Base-by-base conservation (phyloP, 2,888 invertebrate species). In the Rhamphomyia laevipes region DNA sequence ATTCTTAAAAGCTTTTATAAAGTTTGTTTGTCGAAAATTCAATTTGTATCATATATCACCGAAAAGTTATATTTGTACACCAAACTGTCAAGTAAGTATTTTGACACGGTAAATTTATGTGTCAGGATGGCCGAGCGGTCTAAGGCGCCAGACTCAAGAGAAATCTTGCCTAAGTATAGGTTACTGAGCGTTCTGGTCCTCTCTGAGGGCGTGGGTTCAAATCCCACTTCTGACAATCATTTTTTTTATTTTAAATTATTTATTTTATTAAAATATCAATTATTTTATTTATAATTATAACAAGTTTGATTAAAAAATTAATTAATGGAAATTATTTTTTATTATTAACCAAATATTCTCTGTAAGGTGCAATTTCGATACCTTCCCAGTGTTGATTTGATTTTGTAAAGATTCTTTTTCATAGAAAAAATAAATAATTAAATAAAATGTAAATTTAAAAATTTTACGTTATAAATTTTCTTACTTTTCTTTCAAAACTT, bases 401-500 rank as follows among this genome's bases (percentile, higher is more conserved):
- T 33, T 43, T 41, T 9, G 37, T 40, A 27, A 52, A 48, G 12
- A 38, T 37, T 17, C 49, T 46, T 45, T 33, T 38, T n/a, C 46
- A 45, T 11, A 16, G 27, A 33, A 30, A 16, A 12, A 16, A 11
- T 40, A 9, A 49, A 11, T 16, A 30, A 31, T 35, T 38, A 41
- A 47, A 33, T 17, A 35, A 13, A 33, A 46, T 16, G 15, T 4
- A 33, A 33, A 5, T 33, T 33, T n/a, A n/a, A 35, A 35, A 35
- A 27, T 12, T 18, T 5, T 16, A n/a, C n/a, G n/a, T 21, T 23
- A 41, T 30, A 17, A 41, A 16, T 37, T 5, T 46, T 65, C 67
- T 65, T 68, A 84, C 82, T 74, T 80, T 56, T 72, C 73, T 60
- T 77, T 75, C n/a, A 87, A 65, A 53, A 81, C 76, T 31, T 71